Evolutionary conservation across 2,113 vertebrate genomes (phyloP).

Genomic region (Prietella phreatophila): DNA sequence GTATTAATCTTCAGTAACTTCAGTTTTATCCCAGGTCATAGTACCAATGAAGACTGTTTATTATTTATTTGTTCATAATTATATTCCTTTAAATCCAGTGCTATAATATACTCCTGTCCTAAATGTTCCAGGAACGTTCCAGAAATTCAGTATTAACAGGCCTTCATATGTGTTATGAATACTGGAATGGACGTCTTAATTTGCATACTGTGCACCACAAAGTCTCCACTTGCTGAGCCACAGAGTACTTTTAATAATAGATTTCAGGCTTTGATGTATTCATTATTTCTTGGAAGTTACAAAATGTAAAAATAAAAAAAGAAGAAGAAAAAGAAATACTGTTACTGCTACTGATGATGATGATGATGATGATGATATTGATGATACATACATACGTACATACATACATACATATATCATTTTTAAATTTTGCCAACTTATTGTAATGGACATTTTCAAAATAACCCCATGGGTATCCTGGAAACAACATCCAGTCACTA

Average conservation of each 20-base stretch:
- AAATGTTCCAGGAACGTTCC: neutral
- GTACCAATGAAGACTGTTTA: neutral
- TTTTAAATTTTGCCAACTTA: neutral
- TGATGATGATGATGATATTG: neutral
- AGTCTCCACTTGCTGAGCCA: constrained; percentile 4
- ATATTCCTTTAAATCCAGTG: neutral
- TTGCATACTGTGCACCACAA: constrained; percentile 8
- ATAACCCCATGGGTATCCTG: neutral
- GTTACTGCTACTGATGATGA: neutral
- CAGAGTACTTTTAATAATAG: constrained; percentile 1
- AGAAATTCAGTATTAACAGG: neutral
- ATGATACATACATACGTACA: neutral
- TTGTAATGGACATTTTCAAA: neutral
- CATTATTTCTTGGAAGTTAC: neutral
- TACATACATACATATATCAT: neutral
- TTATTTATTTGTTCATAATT: neutral
- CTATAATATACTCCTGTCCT: neutral
- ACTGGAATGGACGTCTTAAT: neutral
- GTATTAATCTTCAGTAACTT: neutral
- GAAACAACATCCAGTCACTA: neutral
- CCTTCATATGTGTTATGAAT: neutral
- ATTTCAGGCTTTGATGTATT: neutral
- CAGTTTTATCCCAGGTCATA: neutral
- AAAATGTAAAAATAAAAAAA: neutral
- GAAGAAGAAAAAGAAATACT: neutral